Conservation (phyloP, 2,113 vertebrate species). For the Grus americana region DNA sequence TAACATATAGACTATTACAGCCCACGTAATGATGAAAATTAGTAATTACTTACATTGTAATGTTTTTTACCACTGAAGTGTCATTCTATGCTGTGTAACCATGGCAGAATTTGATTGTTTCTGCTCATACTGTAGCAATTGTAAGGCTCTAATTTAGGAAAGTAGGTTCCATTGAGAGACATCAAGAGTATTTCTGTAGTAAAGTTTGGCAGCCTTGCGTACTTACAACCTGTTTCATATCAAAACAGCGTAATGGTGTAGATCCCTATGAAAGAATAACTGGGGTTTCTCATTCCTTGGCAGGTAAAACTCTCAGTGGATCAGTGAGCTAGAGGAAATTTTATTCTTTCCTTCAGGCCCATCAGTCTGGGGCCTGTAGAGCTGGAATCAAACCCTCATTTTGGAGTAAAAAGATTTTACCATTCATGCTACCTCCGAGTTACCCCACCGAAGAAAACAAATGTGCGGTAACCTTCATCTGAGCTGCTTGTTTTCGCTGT, state of each 20-base stretch:
- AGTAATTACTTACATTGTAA: not conserved
- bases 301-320: conserved; percentile 24
- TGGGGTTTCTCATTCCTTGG: conserved; percentile 33
- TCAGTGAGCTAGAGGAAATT: not conserved
- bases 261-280: conserved; percentile 23
- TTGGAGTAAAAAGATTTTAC: not conserved
- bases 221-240: conserved; percentile 44
- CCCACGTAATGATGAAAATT: not conserved
- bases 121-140: not conserved
- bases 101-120: not conserved
- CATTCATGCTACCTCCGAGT: not conserved
- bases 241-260: not conserved
- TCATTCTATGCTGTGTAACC: not conserved
- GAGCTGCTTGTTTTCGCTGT: not conserved
- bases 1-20: not conserved
- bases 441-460: not conserved
- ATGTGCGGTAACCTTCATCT: rapidly evolving
- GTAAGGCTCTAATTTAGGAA: not conserved
- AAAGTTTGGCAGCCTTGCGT: not conserved
- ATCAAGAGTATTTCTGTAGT: not conserved
- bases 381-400: not conserved
- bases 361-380: not conserved
- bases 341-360: not conserved
- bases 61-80: not conserved
- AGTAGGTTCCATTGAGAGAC: conserved; percentile 10